phyloP scores from a whole-genome alignment of 92 coral and sea anemone genomes.

The Metridium senile region DNA sequence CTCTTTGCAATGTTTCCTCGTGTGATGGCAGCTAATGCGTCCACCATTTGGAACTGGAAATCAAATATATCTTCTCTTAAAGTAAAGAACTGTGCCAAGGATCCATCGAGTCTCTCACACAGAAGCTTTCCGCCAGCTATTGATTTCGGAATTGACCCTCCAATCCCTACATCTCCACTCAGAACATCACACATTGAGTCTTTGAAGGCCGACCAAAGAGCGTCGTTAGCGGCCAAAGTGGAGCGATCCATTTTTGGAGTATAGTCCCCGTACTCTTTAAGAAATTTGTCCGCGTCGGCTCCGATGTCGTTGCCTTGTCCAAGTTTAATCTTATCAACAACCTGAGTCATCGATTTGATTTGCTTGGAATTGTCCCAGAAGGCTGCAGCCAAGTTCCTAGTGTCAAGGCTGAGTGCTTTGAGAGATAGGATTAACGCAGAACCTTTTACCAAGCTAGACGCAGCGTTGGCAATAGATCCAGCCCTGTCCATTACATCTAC shows the following conservation, averaged over 20 bases:
- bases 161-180: slow-evolving; percentile 36
- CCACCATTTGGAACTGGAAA: slow-evolving; percentile 57
- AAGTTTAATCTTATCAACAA: slow-evolving; percentile 27
- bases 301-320: slow-evolving; percentile 41
- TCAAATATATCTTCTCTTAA: slow-evolving; percentile 61
- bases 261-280: slow-evolving; percentile 44
- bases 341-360: slow-evolving; percentile 15
- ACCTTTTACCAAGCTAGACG: slow-evolving; percentile 26
- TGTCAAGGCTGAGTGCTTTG: slow-evolving; percentile 9
- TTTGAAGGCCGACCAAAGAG: slow-evolving; percentile 49
- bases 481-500: slow-evolving; percentile 36
- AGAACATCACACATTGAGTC: slow-evolving; percentile 45
- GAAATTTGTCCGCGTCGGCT: slow-evolving; percentile 38
- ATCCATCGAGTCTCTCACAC: slow-evolving; percentile 44
- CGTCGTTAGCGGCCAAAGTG: slow-evolving; percentile 43
- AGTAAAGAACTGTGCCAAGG: slow-evolving; percentile 22
- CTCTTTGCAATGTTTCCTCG: slow-evolving; percentile 49
- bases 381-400: slow-evolving; percentile 15
- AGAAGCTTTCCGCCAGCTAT: slow-evolving; percentile 33
- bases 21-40: slow-evolving; percentile 36
- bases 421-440: slow-evolving; percentile 16
- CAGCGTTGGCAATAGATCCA: slow-evolving; percentile 34
- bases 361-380: slow-evolving; percentile 40
- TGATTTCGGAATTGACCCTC: slow-evolving; percentile 25
- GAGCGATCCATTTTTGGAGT: slow-evolving; percentile 43